These are phyloP conservation scores for Rhizoglyphus robini DNA, from an alignment of 1,140 invertebrate genomes.

Conservation along the genomic window DNA sequence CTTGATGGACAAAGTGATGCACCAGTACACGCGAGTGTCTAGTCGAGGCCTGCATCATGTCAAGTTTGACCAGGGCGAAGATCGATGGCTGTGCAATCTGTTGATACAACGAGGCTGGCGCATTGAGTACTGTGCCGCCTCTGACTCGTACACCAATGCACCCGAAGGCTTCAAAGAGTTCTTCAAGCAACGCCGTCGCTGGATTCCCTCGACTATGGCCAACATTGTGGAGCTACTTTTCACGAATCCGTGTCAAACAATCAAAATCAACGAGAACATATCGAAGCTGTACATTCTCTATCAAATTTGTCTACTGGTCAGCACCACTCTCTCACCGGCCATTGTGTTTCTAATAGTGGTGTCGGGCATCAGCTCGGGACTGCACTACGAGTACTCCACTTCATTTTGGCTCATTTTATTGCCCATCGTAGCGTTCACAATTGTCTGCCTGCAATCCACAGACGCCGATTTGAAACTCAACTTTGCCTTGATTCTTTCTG, in stretches of 20 bases:
- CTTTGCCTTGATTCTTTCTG: constrained; percentile 56
- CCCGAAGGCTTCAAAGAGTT: constrained; percentile 47
- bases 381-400: constrained; percentile 38
- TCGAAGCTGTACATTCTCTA: constrained; percentile 43
- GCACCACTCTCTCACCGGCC: constrained; percentile 46
- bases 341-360: constrained; percentile 50
- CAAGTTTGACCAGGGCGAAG: constrained; percentile 52
- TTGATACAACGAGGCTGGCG: constrained; percentile 48
- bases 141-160: constrained; percentile 49
- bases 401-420: constrained; percentile 37
- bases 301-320: constrained; percentile 39
- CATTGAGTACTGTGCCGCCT: constrained; percentile 50
- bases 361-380: constrained; percentile 43
- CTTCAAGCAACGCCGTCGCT: constrained; percentile 47
- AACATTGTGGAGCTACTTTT: constrained; percentile 49
- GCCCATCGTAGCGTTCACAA: constrained; percentile 38
- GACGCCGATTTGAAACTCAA: constrained; percentile 40
- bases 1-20: constrained; percentile 48
- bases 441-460: constrained; percentile 37
- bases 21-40: constrained; percentile 43
- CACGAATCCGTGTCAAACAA: constrained; percentile 41
- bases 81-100: constrained; percentile 50
- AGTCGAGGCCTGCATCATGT: constrained; percentile 43
- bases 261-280: constrained; percentile 45
- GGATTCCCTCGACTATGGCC: constrained; percentile 51